phyloP scores from a whole-genome alignment of 2,113 vertebrate genomes.

The Phasianus colchicus region DNA sequence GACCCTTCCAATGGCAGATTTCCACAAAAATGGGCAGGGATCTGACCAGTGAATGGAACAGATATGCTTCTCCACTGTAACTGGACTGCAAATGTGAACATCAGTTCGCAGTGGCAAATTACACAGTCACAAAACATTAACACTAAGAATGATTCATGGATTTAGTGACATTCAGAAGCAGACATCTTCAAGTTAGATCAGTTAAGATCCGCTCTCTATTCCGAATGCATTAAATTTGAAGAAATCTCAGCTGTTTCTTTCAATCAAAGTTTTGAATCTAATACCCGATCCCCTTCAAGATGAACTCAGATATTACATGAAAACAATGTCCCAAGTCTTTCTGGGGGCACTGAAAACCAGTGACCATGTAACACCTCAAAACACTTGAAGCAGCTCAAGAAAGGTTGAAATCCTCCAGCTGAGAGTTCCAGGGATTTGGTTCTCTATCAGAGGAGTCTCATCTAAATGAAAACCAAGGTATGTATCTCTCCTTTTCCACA shows the following conservation, averaged over 20 bases:
- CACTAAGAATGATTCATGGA: not conserved
- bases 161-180: not conserved
- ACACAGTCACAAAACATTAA: not conserved
- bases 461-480: not conserved
- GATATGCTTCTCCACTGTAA: not conserved
- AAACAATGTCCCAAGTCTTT: not conserved
- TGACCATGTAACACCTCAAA: not conserved
- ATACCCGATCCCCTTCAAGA: not conserved
- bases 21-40: not conserved
- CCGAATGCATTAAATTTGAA: not conserved
- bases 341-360: not conserved
- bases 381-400: not conserved
- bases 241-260: not conserved
- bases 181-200: not conserved
- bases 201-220: not conserved
- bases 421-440: fast-evolving
- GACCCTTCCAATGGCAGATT: not conserved
- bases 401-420: not conserved
- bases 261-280: not conserved
- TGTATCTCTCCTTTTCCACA: not conserved
- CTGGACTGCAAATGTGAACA: not conserved
- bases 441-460: fast-evolving
- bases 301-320: not conserved
- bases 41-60: not conserved
- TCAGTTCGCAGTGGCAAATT: not conserved